Evolutionary conservation across 2,888 invertebrate genomes (phyloP).

Genomic region (Caenorhabditis auriculariae): DNA sequence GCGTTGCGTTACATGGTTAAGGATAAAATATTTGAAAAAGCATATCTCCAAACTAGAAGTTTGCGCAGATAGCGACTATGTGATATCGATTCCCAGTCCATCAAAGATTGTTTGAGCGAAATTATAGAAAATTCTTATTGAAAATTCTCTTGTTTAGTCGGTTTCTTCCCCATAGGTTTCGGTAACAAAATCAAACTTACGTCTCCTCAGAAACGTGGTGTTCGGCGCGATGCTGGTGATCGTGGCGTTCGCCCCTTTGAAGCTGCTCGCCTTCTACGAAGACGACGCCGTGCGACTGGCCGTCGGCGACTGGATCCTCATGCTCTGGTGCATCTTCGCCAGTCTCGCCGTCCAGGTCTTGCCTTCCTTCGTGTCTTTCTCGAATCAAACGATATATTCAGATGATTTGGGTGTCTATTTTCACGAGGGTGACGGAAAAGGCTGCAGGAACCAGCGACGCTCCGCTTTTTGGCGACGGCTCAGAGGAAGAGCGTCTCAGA

Average conservation of each 20-base stretch:
- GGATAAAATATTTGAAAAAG: too few species aligned
- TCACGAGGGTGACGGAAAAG: conserved; percentile 52
- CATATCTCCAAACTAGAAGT: too few species aligned
- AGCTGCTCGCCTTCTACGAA: conserved; percentile 61
- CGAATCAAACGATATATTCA: conserved; percentile 9
- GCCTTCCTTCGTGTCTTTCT: not conserved
- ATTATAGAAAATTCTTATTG: too few species aligned
- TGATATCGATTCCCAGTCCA: too few species aligned
- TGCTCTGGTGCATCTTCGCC: conserved; percentile 62
- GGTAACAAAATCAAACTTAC: too few species aligned
- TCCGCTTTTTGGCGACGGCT: conserved; percentile 40
- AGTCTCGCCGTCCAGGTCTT: conserved; percentile 53
- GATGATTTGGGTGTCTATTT: conserved; percentile 55
- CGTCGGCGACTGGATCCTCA: conserved; percentile 62
- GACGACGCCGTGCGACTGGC: conserved; percentile 48
- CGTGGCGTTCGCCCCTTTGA: conserved; percentile 60
- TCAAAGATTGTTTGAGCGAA: too few species aligned
- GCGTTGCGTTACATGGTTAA: too few species aligned
- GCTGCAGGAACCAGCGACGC: conserved; percentile 38
- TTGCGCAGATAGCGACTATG: too few species aligned
- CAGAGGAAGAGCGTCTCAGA: conserved; percentile 28
- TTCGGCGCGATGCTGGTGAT: conserved; percentile 58
- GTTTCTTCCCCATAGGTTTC: too few species aligned
- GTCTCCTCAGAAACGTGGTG: conserved; percentile 34
- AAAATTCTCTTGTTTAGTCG: too few species aligned